Evolutionary conservation across 53 echinoderm and acorn worm species (phyloP), one percentile per base, ranked within the genome.

Genomic region (Paracentrotus lividus): DNA sequence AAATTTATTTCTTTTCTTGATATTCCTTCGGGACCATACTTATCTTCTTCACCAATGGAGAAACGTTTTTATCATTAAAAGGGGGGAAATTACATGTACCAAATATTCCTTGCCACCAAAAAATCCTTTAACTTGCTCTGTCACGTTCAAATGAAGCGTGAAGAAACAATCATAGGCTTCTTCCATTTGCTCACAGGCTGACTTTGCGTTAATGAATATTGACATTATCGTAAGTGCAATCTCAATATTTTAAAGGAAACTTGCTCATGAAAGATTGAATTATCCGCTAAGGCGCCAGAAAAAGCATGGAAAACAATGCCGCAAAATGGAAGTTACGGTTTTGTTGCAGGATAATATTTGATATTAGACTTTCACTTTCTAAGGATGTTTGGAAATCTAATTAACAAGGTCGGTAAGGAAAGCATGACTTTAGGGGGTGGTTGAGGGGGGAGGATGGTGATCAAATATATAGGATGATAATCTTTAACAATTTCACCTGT

Each of bases 301-400:
- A n/a, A n/a, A 47, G n/a, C 27, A 20, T 72, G 36, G 21, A 72
- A 72, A 72, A 81, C 47, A 81, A 81, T 47, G n/a, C 26, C 4
- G 9, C 26, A 1, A n/a, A 24, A 47, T 81, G 81, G 81, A 81
- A 81, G 81, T 45, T 3, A 24, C 45, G 81, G 81, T 26, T 77
- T 81, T 81, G 47, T 81, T 20, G 12, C 26, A 81, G 81, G 47
- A 1, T 47, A 81, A 44, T 32, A 81, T 32, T 47, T 81, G 44
- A 81, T 45, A 47, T 14, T n/a, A 81, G 24, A 27, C 49, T 26
- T 47, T 45, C 36, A 47, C 47, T 32, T 8, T 45, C 33, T 47
- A 47, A 81, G 81, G 81, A 81, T 81, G 81, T 47, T 81, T 81
- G 81, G 47, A 81, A 81, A 81, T 81, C 81, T 81, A 81, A 81